Evolutionary conservation across 1,140 invertebrate genomes (phyloP).

Genomic region (Solenopsis fugax): DNA sequence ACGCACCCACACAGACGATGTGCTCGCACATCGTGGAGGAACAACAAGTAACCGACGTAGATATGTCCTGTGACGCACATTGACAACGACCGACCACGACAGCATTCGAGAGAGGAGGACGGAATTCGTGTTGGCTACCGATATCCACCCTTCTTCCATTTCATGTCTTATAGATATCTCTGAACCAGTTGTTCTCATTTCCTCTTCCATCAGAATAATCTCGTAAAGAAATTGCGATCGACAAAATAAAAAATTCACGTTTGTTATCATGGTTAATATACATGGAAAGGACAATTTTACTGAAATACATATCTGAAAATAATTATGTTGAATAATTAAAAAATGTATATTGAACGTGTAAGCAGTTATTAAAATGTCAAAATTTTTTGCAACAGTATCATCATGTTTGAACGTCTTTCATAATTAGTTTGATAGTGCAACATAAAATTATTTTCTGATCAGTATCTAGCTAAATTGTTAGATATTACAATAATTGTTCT

Average conservation of each 20-base stretch:
- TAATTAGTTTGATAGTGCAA: too few relatives aligned
- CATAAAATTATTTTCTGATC: too few relatives aligned
- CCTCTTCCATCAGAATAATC: not conserved
- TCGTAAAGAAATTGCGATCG: not conserved
- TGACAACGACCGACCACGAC: conserved; percentile 51
- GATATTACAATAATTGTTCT: too few relatives aligned
- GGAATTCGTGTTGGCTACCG: conserved; percentile 74
- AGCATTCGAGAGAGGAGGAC: conserved; percentile 51
- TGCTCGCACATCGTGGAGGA: conserved; percentile 31
- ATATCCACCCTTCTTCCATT: conserved; percentile 79
- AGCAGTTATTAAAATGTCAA: too few relatives aligned
- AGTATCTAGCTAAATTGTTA: too few relatives aligned
- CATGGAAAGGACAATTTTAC: too few relatives aligned
- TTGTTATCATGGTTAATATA: not conserved
- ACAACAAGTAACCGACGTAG: conserved; percentile 63
- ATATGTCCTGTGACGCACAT: conserved; percentile 54
- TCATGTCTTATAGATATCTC: conserved; percentile 76
- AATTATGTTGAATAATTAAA: too few relatives aligned
- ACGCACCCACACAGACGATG: conserved; percentile 57
- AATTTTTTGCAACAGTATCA: too few relatives aligned
- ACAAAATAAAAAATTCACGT: not conserved
- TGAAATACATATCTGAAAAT: too few relatives aligned
- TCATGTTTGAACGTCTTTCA: too few relatives aligned
- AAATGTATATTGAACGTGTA: too few relatives aligned
- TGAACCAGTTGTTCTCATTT: conserved; percentile 76